A percentile compares a stretch with the other conserved stretches of the same genome.
phyloP scores from a whole-genome alignment of 2,888 invertebrate genomes.

The Drosophila colorata region DNA sequence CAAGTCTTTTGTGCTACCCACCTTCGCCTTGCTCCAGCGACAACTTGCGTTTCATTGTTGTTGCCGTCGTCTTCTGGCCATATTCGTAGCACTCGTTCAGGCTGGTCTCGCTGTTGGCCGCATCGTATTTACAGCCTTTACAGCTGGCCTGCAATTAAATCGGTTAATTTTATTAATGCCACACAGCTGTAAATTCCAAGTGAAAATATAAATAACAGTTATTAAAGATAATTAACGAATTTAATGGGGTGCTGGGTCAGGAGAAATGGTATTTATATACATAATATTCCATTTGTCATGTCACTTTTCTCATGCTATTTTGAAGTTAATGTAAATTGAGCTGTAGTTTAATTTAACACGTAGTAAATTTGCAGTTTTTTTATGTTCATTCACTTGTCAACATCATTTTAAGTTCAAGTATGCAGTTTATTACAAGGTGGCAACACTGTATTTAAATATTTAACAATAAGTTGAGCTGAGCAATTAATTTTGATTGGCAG shows the following conservation, averaged over 20 bases:
- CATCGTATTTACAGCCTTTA: constrained; percentile 84
- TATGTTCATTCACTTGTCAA: neutral
- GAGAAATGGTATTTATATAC: neutral
- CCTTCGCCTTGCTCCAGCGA: constrained; percentile 74
- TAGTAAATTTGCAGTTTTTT: no score
- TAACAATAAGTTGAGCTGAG: neutral
- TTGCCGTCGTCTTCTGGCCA: constrained; percentile 48
- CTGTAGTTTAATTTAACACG: no score
- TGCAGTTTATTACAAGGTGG: neutral
- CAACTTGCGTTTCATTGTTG: constrained; percentile 52
- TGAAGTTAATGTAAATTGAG: neutral
- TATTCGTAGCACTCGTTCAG: constrained; percentile 81
- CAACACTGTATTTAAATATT: neutral
- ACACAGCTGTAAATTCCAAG: constrained; percentile 6
- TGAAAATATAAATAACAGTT: constrained; percentile 14
- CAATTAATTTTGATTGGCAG: neutral
- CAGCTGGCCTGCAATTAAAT: constrained; percentile 79
- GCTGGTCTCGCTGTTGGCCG: constrained; percentile 81
- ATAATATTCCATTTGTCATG: neutral
- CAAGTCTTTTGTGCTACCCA: constrained; percentile 53
- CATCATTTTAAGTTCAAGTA: no score
- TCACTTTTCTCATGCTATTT: no score
- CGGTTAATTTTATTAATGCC: constrained; percentile 27
- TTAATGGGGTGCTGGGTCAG: neutral
- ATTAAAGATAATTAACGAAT: constrained; percentile 9